Percentiles rank a stretch among this genome's conserved stretches.
phyloP scores from a whole-genome alignment of 2,113 vertebrate species.

The Chionomys nivalis region DNA sequence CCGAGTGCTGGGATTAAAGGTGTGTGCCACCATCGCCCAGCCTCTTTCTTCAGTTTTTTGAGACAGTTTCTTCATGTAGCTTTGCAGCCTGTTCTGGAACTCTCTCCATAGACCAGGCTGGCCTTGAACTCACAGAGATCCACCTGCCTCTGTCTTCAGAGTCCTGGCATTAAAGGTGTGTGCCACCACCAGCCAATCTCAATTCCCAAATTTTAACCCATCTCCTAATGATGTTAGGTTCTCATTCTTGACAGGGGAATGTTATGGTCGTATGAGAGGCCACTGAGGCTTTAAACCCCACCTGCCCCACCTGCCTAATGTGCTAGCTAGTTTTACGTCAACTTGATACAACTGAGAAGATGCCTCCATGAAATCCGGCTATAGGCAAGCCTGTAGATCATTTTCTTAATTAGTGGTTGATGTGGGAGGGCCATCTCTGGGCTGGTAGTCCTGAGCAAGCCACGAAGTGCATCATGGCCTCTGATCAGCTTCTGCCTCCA shows the following conservation, averaged over 20 bases:
- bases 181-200: too few species aligned
- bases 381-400: background rate
- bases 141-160: too few species aligned
- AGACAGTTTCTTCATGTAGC: too few species aligned
- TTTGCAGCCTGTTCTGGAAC: too few species aligned
- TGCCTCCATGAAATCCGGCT: too few species aligned
- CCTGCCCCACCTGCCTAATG: background rate
- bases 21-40: too few species aligned
- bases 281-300: background rate
- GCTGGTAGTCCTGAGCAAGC: background rate
- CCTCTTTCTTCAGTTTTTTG: too few species aligned
- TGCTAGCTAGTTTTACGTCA: background rate
- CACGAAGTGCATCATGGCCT: background rate
- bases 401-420: background rate
- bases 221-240: background rate
- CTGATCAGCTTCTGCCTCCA: background rate
- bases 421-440: background rate
- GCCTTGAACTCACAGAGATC: too few species aligned
- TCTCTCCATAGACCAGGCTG: too few species aligned
- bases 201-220: background rate
- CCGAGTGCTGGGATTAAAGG: too few species aligned
- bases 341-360: background rate
- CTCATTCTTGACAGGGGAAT: too few species aligned
- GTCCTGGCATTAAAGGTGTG: too few species aligned
- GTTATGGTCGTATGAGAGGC: background rate